These are phyloP conservation scores for Mormyrus hasselquistii DNA, from an alignment of 2,797 vertebrate species.

Conservation along the genomic window DNA sequence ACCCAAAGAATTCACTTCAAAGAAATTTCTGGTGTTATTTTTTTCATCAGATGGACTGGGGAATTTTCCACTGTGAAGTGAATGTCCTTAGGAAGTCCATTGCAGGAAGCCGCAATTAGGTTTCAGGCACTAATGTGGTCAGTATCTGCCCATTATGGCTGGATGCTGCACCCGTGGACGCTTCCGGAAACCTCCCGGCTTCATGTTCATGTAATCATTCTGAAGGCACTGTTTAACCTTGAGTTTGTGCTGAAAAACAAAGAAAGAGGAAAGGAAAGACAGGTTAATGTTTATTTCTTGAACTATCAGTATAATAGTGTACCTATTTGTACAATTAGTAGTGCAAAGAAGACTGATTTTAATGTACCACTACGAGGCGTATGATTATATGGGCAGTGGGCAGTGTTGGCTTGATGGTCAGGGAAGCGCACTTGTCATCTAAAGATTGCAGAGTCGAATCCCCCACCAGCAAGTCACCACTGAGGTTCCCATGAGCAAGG, in stretches of 20 bases:
- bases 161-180: conserved; percentile 46
- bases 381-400: not conserved
- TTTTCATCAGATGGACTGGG: not conserved
- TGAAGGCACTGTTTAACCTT: conserved; percentile 30
- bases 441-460: no score
- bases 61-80: not conserved
- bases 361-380: not conserved
- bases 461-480: no score
- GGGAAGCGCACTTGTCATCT: no score
- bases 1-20: not conserved
- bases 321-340: not conserved
- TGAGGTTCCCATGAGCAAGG: no score
- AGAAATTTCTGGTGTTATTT: not conserved
- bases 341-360: not conserved
- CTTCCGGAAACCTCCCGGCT: conserved; percentile 42
- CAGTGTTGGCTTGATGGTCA: no score
- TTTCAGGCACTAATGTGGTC: not conserved
- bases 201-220: conserved; percentile 61
- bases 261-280: not conserved
- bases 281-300: not conserved
- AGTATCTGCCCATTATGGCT: conserved; percentile 11
- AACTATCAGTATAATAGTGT: not conserved
- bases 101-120: not conserved
- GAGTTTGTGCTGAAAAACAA: conserved; percentile 45
- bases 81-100: not conserved